Percentiles rank a stretch among this genome's conserved stretches.
Conservation (phyloP, 2,888 invertebrate genomes). For the Drosophila paranaensis region DNA sequence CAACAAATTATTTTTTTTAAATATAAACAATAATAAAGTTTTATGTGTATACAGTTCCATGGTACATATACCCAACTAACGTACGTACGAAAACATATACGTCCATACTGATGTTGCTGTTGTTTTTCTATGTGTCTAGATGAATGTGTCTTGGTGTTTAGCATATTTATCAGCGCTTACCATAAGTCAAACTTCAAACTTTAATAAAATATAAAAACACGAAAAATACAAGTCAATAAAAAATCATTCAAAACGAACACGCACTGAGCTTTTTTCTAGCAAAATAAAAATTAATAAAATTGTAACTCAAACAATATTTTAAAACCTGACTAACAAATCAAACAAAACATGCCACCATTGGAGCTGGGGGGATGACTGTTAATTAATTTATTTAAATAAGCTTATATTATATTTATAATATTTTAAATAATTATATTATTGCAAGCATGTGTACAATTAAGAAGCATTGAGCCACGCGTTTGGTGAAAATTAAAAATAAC, state of each 20-base stretch:
- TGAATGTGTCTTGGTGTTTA: conserved; percentile 57
- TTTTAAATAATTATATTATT: conserved; percentile 41
- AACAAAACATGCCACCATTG: conserved; percentile 14
- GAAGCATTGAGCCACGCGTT: conserved; percentile 41
- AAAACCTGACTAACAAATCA: conserved; percentile 5
- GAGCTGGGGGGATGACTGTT: conserved; percentile 26
- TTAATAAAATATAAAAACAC: conserved; percentile 11
- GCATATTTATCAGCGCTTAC: conserved; percentile 59
- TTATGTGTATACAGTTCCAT: conserved; percentile 36
- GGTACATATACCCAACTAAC: conserved; percentile 4
- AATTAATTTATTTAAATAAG: conserved; percentile 62
- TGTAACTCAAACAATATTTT: conserved; percentile 36
- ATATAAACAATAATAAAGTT: conserved; percentile 26
- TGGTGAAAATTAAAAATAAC: conserved; percentile 50
- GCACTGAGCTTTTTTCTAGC: conserved; percentile 71
- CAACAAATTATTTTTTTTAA: conserved; percentile 48
- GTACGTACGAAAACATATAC: conserved; percentile 27
- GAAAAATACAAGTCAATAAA: conserved; percentile 15
- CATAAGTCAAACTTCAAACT: conserved; percentile 31
- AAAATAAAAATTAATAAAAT: conserved; percentile 39
- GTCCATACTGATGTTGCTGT: conserved; percentile 47
- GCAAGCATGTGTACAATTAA: conserved; percentile 39
- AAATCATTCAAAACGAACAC: conserved; percentile 31
- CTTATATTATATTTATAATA: conserved; percentile 52
- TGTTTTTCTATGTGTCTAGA: conserved; percentile 39